Conservation (phyloP, 2,113 vertebrate species). For the Syngnathus scovelli region DNA sequence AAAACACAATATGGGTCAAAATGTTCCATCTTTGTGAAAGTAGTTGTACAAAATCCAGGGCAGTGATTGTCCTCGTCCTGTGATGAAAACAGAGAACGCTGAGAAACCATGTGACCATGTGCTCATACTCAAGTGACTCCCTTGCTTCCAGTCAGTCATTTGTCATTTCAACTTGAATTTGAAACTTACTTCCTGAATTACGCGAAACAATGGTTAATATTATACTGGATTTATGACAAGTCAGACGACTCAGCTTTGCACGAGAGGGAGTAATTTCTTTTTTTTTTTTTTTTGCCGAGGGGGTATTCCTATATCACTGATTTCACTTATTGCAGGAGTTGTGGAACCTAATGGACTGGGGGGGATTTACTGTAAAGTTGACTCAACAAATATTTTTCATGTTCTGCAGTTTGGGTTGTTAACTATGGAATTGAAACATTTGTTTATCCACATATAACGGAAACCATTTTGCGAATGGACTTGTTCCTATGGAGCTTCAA, state of each 20-base stretch:
- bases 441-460: neutral
- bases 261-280: conserved; percentile 11
- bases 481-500: neutral
- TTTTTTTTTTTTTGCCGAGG: neutral
- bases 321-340: no score
- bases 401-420: neutral
- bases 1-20: conserved; percentile 43
- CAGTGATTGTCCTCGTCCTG: conserved; percentile 32
- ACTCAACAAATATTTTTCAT: neutral
- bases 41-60: conserved; percentile 38
- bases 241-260: no score
- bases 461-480: conserved; percentile 13
- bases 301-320: no score
- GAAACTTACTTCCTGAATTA: neutral
- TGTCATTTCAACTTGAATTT: neutral
- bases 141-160: neutral
- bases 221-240: neutral
- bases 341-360: no score
- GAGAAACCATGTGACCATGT: conserved; percentile 13
- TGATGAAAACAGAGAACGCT: conserved; percentile 9
- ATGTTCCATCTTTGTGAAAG: conserved; percentile 27
- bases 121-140: conserved; percentile 6
- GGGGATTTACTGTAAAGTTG: neutral
- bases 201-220: neutral
- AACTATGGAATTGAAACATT: neutral